A percentile compares a stretch with the other conserved stretches of the same genome.
phyloP scores from a whole-genome alignment of 2,888 invertebrate genomes.

The Carabus problematicus region DNA sequence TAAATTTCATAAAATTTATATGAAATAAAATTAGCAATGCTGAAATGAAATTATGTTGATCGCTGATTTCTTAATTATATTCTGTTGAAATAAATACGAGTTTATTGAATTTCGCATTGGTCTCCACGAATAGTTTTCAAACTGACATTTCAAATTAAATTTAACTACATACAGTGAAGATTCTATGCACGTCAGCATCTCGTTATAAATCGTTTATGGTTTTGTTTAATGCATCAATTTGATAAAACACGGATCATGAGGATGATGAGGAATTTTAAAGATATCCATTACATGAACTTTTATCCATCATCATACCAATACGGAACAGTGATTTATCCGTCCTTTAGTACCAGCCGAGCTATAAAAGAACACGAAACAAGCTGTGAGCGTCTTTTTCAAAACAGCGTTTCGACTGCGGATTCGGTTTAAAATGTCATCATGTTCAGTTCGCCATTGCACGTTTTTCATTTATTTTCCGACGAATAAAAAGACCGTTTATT shows the following conservation, averaged over 20 bases:
- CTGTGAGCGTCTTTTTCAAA: slow-evolving; percentile 13
- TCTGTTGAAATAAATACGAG: too few relatives aligned
- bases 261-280: neutral
- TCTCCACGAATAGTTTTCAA: too few relatives aligned
- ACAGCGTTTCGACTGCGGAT: slow-evolving; percentile 3
- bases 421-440: slow-evolving; percentile 37
- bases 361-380: slow-evolving; percentile 33
- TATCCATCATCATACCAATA: slow-evolving; percentile 24
- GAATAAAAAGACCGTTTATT: slow-evolving; percentile 40
- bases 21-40: too few relatives aligned
- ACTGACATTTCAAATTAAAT: too few relatives aligned
- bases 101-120: too few relatives aligned
- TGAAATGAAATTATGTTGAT: too few relatives aligned
- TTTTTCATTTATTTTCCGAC: slow-evolving; percentile 33
- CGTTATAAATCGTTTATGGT: too few relatives aligned
- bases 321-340: slow-evolving; percentile 9
- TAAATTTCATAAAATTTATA: too few relatives aligned
- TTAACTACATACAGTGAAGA: too few relatives aligned
- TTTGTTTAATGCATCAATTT: neutral
- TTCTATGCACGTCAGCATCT: too few relatives aligned
- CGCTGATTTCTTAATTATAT: too few relatives aligned
- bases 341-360: slow-evolving; percentile 1
- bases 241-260: neutral
- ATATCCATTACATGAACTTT: neutral
- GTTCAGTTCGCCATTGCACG: slow-evolving; percentile 25